phyloP scores from a whole-genome alignment of 2,888 invertebrate species.

The Dascillus cervinus region DNA sequence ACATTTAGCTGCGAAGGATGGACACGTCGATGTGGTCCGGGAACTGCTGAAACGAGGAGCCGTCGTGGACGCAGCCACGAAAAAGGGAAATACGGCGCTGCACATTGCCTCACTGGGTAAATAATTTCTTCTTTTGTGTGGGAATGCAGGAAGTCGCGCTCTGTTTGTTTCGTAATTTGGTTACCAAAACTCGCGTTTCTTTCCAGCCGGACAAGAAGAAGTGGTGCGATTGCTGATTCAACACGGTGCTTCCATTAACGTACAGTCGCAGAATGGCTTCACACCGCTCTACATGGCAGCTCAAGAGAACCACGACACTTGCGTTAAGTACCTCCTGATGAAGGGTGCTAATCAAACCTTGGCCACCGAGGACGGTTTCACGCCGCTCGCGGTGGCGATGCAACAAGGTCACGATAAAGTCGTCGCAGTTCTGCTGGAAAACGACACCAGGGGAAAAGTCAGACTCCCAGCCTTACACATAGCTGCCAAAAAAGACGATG shows the following conservation, averaged over 20 bases:
- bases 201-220: conserved; percentile 81
- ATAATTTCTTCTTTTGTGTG: conserved; percentile 10
- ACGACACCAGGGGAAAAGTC: conserved; percentile 93
- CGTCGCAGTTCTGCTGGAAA: conserved; percentile 90
- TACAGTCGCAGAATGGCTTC: conserved; percentile 94
- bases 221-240: conserved; percentile 87
- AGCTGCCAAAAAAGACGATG: conserved; percentile 98
- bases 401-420: conserved; percentile 97
- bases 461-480: conserved; percentile 94
- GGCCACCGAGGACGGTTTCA: conserved; percentile 98
- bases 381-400: conserved; percentile 97
- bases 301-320: conserved; percentile 91
- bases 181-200: conserved; percentile 3
- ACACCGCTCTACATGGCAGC: conserved; percentile 99
- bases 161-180: conserved; percentile 6
- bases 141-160: conserved; percentile 11
- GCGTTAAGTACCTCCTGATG: conserved; percentile 82
- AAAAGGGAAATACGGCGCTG: conserved; percentile 93
- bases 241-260: conserved; percentile 90
- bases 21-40: conserved; percentile 86
- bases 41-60: conserved; percentile 87
- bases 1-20: conserved; percentile 96
- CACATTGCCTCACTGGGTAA: conserved; percentile 86
- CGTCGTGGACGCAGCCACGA: conserved; percentile 91
- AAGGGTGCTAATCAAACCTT: conserved; percentile 94